Evolutionary conservation across 2,888 invertebrate genomes (phyloP).

Genomic region (Morpho achilles): DNA sequence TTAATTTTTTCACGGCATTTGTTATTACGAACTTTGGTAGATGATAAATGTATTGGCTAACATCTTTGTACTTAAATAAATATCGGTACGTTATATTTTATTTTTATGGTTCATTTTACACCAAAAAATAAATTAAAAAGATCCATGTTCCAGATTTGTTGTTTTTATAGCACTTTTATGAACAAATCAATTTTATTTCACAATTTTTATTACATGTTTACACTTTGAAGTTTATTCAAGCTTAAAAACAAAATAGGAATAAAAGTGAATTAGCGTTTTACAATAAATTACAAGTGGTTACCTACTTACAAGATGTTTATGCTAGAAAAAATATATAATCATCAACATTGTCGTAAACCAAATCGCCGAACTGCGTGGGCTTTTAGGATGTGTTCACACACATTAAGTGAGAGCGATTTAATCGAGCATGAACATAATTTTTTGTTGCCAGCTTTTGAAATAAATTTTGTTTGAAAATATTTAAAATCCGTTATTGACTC

Average conservation of each 20-base stretch:
- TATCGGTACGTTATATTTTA: slow-evolving; percentile 1
- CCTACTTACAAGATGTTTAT: slow-evolving; percentile 28
- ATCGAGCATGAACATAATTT: neutral
- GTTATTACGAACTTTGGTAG: too few relatives aligned
- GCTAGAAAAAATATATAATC: slow-evolving; percentile 25
- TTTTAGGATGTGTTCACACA: slow-evolving; percentile 9
- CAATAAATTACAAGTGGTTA: slow-evolving; percentile 25
- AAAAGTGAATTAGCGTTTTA: slow-evolving; percentile 25
- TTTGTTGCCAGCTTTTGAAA: neutral
- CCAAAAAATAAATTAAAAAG: slow-evolving; percentile 12
- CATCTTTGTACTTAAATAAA: neutral
- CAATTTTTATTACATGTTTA: slow-evolving; percentile 16
- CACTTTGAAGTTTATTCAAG: slow-evolving; percentile 29
- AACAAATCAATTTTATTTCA: slow-evolving; percentile 21
- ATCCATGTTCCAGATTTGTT: slow-evolving; percentile 38
- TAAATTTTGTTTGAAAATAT: too few relatives aligned
- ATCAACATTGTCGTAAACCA: slow-evolving; percentile 26
- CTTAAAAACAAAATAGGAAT: slow-evolving; percentile 27
- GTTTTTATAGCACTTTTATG: slow-evolving; percentile 33
- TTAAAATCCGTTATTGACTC: too few relatives aligned
- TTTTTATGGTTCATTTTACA: slow-evolving; percentile 5
- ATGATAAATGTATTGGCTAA: too few relatives aligned
- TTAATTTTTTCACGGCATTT: too few relatives aligned
- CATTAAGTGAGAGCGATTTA: slow-evolving; percentile 5
- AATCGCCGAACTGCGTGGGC: slow-evolving; percentile 28